Percentiles rank a stretch among this genome's conserved stretches.
Evolutionary conservation across 1,140 invertebrate genomes (phyloP).

Genomic region (Aphaenogaster ashmeadi): DNA sequence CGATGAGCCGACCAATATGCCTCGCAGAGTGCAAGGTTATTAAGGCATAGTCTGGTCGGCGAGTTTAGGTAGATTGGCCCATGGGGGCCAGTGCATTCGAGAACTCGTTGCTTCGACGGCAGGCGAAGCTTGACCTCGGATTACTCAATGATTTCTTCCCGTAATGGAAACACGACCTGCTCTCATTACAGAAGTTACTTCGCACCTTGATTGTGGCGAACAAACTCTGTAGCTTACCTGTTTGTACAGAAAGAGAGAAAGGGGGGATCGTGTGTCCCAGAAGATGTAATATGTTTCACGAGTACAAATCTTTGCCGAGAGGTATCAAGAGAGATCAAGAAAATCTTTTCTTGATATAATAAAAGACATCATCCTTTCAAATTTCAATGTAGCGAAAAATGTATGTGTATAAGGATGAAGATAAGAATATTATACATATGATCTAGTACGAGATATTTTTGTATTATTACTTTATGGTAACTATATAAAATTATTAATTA

Average conservation of each 20-base stretch:
- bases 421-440: neutral
- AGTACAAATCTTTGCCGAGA: neutral
- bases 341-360: neutral
- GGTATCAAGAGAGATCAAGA: neutral
- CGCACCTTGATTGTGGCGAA: neutral
- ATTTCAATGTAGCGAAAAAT: neutral
- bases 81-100: conserved; percentile 59
- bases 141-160: conserved; percentile 63
- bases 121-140: conserved; percentile 60
- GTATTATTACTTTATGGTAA: neutral
- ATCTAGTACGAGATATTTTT: neutral
- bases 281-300: neutral
- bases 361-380: neutral
- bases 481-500: neutral
- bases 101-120: conserved; percentile 57
- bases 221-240: neutral
- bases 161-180: conserved; percentile 32
- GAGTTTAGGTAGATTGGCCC: conserved; percentile 65
- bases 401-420: neutral
- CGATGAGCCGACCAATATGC: conserved; percentile 62
- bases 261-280: neutral
- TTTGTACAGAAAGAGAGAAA: conserved; percentile 8
- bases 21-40: conserved; percentile 69
- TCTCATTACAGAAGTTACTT: conserved; percentile 23
- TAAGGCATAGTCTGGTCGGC: conserved; percentile 68